These are phyloP conservation scores for Felis catus DNA, from an alignment of 2,113 vertebrate species.

Conservation along the genomic window F.catus_Fca126_mat1.0 CM031426.1:38786001-38786500, in stretches of 20 bases:
- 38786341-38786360: background rate
- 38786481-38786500: background rate
- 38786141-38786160: background rate
- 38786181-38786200: background rate
- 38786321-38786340: background rate
- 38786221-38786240: background rate
- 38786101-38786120: slow-evolving; percentile 10
- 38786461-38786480: background rate
- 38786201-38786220: background rate
- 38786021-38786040: background rate
- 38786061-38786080: background rate
- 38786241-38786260: background rate
- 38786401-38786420: background rate
- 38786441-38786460: background rate
- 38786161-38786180: background rate
- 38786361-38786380: background rate
- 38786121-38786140: background rate
- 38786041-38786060: background rate
- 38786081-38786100: background rate
- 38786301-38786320: background rate
- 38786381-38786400: background rate
- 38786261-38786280: background rate
- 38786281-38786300: background rate
- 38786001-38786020: background rate
- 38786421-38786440: background rate